Conservation (phyloP, 2,797 vertebrate species). For the Tinamus major region DNA sequence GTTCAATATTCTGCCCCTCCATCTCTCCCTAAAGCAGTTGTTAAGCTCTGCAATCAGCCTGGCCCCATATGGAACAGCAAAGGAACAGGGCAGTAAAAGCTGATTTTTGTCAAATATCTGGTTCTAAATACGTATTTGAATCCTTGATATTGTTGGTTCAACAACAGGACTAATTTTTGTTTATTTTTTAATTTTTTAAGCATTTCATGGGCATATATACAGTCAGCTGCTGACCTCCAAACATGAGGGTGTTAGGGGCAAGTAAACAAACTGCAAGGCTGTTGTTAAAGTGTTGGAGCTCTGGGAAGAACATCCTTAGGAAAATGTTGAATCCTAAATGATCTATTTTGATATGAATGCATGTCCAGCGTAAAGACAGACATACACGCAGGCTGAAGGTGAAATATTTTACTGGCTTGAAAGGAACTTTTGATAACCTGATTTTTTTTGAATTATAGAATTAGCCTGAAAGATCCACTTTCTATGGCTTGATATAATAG, state of each 20-base stretch:
- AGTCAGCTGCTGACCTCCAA: background rate
- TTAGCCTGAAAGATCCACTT: background rate
- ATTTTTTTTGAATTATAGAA: background rate
- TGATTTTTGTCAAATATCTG: background rate
- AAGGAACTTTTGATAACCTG: background rate
- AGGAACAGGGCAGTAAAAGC: background rate
- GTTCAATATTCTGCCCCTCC: rapidly evolving
- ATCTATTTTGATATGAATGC: background rate
- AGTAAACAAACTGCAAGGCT: background rate
- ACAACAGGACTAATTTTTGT: background rate
- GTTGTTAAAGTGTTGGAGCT: background rate
- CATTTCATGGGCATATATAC: rapidly evolving
- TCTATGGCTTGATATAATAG: background rate
- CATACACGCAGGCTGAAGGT: background rate
- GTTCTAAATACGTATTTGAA: background rate
- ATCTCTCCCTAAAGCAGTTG: background rate
- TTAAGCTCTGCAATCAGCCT: background rate
- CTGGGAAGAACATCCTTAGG: background rate
- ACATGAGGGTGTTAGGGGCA: background rate
- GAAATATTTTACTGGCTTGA: background rate
- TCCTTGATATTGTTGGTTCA: background rate
- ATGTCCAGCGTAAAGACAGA: background rate
- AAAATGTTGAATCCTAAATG: background rate
- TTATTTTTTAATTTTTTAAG: background rate
- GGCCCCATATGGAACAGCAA: background rate